Conservation (phyloP, 2,888 invertebrate species). For the Drosophila birchii region DNA sequence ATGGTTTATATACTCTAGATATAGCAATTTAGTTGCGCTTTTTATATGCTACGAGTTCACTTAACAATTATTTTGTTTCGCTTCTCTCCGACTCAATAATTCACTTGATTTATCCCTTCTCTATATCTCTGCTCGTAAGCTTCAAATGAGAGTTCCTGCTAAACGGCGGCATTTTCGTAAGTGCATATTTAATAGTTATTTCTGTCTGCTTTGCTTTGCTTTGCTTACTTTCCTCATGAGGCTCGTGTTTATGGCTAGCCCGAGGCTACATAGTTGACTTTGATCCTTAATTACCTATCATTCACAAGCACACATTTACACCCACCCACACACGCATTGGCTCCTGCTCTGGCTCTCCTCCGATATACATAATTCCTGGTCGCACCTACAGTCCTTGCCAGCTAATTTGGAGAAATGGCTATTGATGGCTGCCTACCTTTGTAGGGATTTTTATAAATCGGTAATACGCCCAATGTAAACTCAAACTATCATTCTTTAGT, state of each 20-base stretch:
- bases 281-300: conserved; percentile 9
- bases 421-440: background rate
- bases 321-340: background rate
- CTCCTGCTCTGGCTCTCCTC: background rate
- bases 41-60: conserved; percentile 32
- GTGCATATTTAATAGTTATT: conserved; percentile 27
- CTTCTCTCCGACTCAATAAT: background rate
- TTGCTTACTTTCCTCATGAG: conserved; percentile 34
- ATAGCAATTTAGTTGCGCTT: conserved; percentile 43
- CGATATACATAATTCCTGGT: background rate
- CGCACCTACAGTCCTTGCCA: background rate
- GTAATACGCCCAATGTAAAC: background rate
- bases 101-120: background rate
- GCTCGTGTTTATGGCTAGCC: conserved; percentile 53
- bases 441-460: background rate
- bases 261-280: conserved; percentile 29
- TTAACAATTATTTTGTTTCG: conserved; percentile 28
- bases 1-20: conserved; percentile 28
- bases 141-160: conserved; percentile 7
- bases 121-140: background rate
- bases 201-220: conserved; percentile 9
- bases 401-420: background rate
- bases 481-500: background rate
- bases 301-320: conserved; percentile 1
- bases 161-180: conserved; percentile 54